These are phyloP conservation scores for Galbula dea DNA, from an alignment of 2,113 vertebrate species.

Conservation along the genomic window DNA sequence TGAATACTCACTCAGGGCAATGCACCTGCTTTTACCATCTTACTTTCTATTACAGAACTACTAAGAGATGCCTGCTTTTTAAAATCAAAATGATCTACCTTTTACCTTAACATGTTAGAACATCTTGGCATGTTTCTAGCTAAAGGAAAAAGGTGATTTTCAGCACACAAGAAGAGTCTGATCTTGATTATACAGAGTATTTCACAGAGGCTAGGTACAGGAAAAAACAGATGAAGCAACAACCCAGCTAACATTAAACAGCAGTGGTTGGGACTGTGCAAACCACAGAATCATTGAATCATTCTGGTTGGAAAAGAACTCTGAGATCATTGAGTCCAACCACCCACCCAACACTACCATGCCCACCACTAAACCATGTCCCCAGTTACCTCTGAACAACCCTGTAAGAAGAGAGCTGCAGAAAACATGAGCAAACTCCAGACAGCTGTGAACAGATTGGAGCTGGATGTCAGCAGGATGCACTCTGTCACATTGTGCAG, in stretches of 20 bases:
- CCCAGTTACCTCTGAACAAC: not conserved
- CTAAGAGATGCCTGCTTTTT: not conserved
- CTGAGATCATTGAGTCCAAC: too few species aligned
- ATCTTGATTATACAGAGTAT: not conserved
- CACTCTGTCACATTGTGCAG: not conserved
- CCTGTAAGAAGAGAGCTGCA: not conserved
- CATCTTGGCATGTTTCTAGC: not conserved
- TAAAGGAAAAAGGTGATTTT: not conserved
- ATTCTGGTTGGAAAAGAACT: too few species aligned
- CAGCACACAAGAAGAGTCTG: not conserved
- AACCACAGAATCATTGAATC: too few species aligned
- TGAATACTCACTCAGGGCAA: not conserved
- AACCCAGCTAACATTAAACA: not conserved
- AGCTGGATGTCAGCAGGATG: not conserved
- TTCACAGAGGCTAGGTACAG: not conserved
- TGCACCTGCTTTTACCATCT: not conserved
- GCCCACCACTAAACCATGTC: too few species aligned
- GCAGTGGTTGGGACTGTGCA: not conserved
- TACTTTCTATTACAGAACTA: not conserved
- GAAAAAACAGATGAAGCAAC: not conserved
- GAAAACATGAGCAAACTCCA: not conserved
- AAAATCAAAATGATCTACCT: not conserved
- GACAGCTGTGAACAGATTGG: not conserved
- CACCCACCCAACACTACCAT: too few species aligned
- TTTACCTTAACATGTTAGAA: not conserved